These are phyloP conservation scores for Charaxes varanes DNA, from an alignment of 1,140 invertebrate genomes.

Conservation along the genomic window DNA sequence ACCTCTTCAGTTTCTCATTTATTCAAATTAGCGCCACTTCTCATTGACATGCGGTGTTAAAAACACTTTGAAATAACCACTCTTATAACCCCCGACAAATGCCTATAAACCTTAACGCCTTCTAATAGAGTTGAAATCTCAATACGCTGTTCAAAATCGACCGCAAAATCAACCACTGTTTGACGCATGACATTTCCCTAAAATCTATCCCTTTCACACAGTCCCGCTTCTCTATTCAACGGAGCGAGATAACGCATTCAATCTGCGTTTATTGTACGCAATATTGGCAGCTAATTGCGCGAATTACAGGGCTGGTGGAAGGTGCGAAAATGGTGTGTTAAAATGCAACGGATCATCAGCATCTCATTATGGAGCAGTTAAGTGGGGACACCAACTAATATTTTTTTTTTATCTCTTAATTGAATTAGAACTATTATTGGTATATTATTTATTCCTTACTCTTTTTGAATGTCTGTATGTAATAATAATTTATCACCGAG, in stretches of 20 bases:
- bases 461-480: too few species aligned
- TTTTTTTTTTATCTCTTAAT: too few species aligned
- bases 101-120: neutral
- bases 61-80: conserved; percentile 8
- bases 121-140: conserved; percentile 11
- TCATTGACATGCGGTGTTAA: conserved; percentile 26
- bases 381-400: conserved; percentile 23
- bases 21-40: conserved; percentile 34
- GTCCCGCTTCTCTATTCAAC: conserved; percentile 9
- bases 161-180: conserved; percentile 4
- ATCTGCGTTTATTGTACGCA: conserved; percentile 13
- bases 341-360: conserved; percentile 28
- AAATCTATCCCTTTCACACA: conserved; percentile 17
- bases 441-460: too few species aligned
- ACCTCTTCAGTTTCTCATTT: conserved; percentile 37
- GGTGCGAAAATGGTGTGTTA: conserved; percentile 32
- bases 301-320: conserved; percentile 26
- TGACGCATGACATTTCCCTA: conserved; percentile 21
- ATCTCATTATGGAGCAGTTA: conserved; percentile 27
- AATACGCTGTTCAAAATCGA: neutral
- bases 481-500: too few species aligned
- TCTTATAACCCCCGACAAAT: neutral
- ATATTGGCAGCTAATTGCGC: conserved; percentile 21
- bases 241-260: conserved; percentile 11
- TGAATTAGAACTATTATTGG: too few species aligned